Conservation (phyloP, 2,888 invertebrate genomes). For the Nysson spinosus region DNA sequence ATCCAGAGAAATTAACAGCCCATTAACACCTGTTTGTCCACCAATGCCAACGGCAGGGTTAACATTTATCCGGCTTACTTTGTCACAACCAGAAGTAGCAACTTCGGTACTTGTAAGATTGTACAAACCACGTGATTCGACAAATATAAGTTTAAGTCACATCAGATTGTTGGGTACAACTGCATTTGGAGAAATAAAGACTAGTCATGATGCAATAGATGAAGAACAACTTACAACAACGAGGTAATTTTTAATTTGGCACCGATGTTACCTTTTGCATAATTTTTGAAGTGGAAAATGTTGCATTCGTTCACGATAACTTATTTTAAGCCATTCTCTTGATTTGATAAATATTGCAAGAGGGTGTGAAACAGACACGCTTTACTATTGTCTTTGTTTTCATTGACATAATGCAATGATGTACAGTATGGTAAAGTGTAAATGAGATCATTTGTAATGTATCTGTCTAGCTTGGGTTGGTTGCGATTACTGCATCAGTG, state of each 20-base stretch:
- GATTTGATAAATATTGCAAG: no score
- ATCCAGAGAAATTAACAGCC: constrained; percentile 87
- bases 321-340: no score
- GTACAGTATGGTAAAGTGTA: no score
- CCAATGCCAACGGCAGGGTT: constrained; percentile 92
- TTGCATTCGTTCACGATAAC: no score
- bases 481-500: constrained; percentile 89
- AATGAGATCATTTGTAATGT: constrained; percentile 15
- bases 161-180: constrained; percentile 91
- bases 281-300: no score
- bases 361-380: no score
- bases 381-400: no score
- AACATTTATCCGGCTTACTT: constrained; percentile 90
- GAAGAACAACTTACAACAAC: constrained; percentile 80
- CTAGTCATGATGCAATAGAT: constrained; percentile 77
- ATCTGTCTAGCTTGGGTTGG: constrained; percentile 86
- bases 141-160: constrained; percentile 92
- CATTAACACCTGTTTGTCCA: constrained; percentile 89
- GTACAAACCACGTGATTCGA: constrained; percentile 93
- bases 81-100: constrained; percentile 91
- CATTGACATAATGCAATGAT: no score
- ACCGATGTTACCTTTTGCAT: background rate
- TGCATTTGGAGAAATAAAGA: constrained; percentile 83
- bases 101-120: constrained; percentile 88
- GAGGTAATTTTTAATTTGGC: constrained; percentile 66